Conservation (phyloP, 2,888 invertebrate species). For the Xanthorhoe designata region DNA sequence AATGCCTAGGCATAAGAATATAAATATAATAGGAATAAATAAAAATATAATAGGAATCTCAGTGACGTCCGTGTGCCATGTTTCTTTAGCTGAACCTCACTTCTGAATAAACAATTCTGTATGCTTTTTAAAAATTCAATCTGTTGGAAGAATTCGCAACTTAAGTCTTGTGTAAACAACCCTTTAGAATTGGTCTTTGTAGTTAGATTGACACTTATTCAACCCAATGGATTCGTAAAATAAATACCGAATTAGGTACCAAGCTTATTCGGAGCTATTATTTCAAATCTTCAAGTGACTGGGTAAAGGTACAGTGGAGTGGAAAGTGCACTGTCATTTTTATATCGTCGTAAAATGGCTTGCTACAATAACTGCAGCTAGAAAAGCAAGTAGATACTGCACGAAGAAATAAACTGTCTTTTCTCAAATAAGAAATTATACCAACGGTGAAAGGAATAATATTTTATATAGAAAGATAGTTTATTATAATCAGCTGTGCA, state of each 20-base stretch:
- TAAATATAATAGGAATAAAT: conserved; percentile 26
- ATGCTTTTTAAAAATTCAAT: conserved; percentile 60
- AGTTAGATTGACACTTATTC: conserved; percentile 57
- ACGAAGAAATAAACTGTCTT: neutral
- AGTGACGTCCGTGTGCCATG: conserved; percentile 49
- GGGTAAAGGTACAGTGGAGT: conserved; percentile 20
- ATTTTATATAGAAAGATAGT: neutral
- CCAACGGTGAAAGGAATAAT: neutral
- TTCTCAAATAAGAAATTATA: neutral
- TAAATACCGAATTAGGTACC: conserved; percentile 54
- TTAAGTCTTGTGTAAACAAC: conserved; percentile 70
- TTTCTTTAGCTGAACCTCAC: conserved; percentile 73
- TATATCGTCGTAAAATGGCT: neutral
- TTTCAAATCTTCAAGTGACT: conserved; percentile 39
- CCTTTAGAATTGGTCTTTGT: conserved; percentile 65
- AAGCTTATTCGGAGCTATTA: conserved; percentile 33
- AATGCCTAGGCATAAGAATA: conserved; percentile 35
- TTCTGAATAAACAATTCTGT: conserved; percentile 73
- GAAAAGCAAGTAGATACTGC: neutral
- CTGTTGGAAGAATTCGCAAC: conserved; percentile 65
- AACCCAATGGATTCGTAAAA: conserved; percentile 44
- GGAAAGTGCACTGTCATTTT: neutral
- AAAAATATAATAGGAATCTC: conserved; percentile 34
- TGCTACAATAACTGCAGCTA: neutral
- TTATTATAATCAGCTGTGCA: neutral